Base-by-base conservation (phyloP, 2,888 invertebrate species). In the Spisula solida region DNA sequence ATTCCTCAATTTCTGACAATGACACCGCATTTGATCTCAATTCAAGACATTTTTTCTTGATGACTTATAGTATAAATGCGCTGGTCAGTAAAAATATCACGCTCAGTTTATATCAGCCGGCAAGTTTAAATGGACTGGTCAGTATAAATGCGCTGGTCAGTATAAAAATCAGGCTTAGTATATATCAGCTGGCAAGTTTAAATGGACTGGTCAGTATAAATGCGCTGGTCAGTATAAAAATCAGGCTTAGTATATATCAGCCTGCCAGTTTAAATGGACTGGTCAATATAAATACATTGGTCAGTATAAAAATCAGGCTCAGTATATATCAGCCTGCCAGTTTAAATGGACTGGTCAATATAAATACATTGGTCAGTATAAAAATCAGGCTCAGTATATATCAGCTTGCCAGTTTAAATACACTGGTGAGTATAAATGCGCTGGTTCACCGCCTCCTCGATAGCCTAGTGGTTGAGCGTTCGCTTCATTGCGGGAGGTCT, bases 271-370 rank as follows among this genome's bases (percentile, higher is more conserved):
- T n/a, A n/a, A n/a, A n/a, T n/a, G n/a, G n/a, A 8, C 2, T 55
- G 14, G 55, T 14, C 55, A 18, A 12, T 14, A 20, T 55, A 6
- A 18, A 55, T 55, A n/a, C n/a, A n/a, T n/a, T n/a, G n/a, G n/a
- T n/a, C n/a, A n/a, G n/a, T n/a, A n/a, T n/a, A n/a, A n/a, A n/a
- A n/a, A 14, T 55, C 14, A 18, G 2, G 14, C 1, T 55, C 18
- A 41, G 41, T 41, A 41, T 41, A n/a, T n/a, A n/a, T n/a, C n/a
- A n/a, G n/a, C 41, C 8, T 70, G 83, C 48, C 41, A 83, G 83
- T 75, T 48, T 82, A n/a, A 20, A 5, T 20, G 20, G 14, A 18
- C 5, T 18, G n/a, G 56, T 56, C 56, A n/a, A 20, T 20, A n/a
- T 14, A 20, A n/a, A 20, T n/a, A 20, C 18, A 20, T n/a, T 56